A percentile compares a stretch with the other conserved stretches of the same genome.
Conservation (phyloP, 2,797 vertebrate genomes). For the Crocidura indochinensis region DNA sequence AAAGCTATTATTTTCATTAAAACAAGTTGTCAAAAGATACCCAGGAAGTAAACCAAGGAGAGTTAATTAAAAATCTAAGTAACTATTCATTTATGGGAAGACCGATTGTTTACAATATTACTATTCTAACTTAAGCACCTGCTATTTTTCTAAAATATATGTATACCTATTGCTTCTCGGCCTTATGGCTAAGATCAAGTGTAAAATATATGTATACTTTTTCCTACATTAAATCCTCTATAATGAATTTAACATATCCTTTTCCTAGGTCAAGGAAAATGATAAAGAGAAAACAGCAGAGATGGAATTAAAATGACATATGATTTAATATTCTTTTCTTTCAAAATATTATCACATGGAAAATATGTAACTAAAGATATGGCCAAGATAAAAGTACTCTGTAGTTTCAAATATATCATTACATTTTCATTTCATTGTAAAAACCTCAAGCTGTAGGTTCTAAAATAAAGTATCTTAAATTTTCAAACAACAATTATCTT, state of each 20-base stretch:
- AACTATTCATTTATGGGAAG: not conserved
- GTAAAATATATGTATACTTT: not conserved
- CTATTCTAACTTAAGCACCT: not conserved
- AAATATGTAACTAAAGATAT: not conserved
- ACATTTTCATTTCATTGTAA: conserved; percentile 42
- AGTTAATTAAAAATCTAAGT: not conserved
- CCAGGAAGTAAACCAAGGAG: not conserved
- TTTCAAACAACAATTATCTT: conserved; percentile 51
- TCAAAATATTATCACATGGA: not conserved
- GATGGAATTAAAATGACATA: not conserved
- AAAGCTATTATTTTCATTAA: conserved; percentile 23
- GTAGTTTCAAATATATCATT: conserved; percentile 29
- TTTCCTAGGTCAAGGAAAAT: not conserved
- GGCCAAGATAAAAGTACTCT: not conserved
- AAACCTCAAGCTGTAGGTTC: not conserved
- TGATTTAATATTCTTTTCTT: not conserved
- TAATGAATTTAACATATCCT: not conserved
- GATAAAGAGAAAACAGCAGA: not conserved
- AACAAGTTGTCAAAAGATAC: not conserved
- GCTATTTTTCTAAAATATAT: too few species aligned
- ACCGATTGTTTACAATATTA: not conserved
- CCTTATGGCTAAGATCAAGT: too few species aligned
- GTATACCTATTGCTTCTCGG: not conserved
- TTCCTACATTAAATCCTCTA: not conserved
- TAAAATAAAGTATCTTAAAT: conserved; percentile 50